Base-by-base conservation (phyloP, 2,888 invertebrate species). In the Cephalotes varians region DNA sequence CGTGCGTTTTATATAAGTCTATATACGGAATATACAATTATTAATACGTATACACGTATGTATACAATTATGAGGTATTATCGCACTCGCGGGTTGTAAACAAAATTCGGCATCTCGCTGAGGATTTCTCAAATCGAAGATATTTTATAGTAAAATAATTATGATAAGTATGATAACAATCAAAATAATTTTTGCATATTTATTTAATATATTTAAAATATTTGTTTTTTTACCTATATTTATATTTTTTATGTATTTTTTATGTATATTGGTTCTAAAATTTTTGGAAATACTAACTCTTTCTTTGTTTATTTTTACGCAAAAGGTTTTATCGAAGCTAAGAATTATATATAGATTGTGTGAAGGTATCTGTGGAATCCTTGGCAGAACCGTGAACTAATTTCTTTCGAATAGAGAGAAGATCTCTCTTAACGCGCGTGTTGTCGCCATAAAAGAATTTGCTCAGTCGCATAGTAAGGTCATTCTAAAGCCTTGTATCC, bases 1-100 rank as follows among this genome's bases (percentile, higher is more conserved):
- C 85, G 85, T 90, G 90, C 90, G 88, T 90, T 91, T 89, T 90
- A 90, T 89, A 91, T 91, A 90, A 89, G 85, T 89, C 86, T 89
- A 88, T 89, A 88, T 86, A 88, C 80, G 72, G 74, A 85, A 87
- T 85, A 87, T 85, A 82, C 76, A 85, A 85, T 88, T 84, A 85
- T 85, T 74, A 49, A 82, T 76, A 86, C 74, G 74, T 84, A 84
- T 86, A 89, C 86, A 81, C 73, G 49, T 86, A 83, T 71, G 84
- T 85, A 83, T 87, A 83, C 83, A 73, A 69, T 85, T 85, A 85
- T 81, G 81, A 83, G 67, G 67, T 82, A 81, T 85, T 83, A 81
- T 85, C 65, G 86, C 84, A 83, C 80, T 88, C 77, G 79, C 81
- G 83, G 54, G 72, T 82, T 74, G 69, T 47, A 65, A 56, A 58